Evolutionary conservation across 2,797 vertebrate genomes (phyloP).

Genomic region (Gymnoscopelus microlampas): DNA sequence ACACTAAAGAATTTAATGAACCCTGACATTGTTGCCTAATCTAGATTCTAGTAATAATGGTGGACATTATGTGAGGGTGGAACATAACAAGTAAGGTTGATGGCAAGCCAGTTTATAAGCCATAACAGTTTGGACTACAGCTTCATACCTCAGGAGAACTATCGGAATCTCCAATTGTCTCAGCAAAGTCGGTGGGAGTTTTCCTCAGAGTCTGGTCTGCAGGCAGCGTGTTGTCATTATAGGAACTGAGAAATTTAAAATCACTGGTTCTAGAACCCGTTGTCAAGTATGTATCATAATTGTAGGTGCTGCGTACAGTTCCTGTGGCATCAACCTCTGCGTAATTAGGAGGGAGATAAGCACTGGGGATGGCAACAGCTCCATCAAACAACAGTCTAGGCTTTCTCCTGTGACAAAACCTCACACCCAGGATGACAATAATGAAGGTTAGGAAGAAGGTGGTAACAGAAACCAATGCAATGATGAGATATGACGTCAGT

Average conservation of each 20-base stretch:
- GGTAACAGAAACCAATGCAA: slow-evolving; percentile 40
- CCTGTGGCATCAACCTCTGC: slow-evolving; percentile 19
- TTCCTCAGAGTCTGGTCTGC: slow-evolving; percentile 42
- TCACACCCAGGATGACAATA: slow-evolving; percentile 1
- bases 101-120: too few species aligned
- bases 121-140: too few species aligned
- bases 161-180: slow-evolving; percentile 7
- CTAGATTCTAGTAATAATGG: too few species aligned
- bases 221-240: slow-evolving; percentile 43
- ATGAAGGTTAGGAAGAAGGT: slow-evolving; percentile 34
- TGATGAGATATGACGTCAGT: slow-evolving; percentile 30
- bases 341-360: slow-evolving; percentile 16
- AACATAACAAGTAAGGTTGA: too few species aligned
- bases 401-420: slow-evolving; percentile 15
- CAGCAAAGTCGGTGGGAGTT: slow-evolving; percentile 28
- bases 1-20: too few species aligned
- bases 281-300: slow-evolving; percentile 43
- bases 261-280: slow-evolving; percentile 49
- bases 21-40: too few species aligned
- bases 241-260: slow-evolving; percentile 41
- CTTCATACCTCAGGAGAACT: slow-evolving; percentile 2
- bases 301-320: slow-evolving; percentile 29
- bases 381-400: slow-evolving; percentile 14
- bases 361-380: slow-evolving; percentile 7
- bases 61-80: too few species aligned